A percentile compares a stretch with the other conserved stretches of the same genome.
Evolutionary conservation across 1,140 invertebrate species (phyloP).

Genomic region (Pemphigus obesinymphae): DNA sequence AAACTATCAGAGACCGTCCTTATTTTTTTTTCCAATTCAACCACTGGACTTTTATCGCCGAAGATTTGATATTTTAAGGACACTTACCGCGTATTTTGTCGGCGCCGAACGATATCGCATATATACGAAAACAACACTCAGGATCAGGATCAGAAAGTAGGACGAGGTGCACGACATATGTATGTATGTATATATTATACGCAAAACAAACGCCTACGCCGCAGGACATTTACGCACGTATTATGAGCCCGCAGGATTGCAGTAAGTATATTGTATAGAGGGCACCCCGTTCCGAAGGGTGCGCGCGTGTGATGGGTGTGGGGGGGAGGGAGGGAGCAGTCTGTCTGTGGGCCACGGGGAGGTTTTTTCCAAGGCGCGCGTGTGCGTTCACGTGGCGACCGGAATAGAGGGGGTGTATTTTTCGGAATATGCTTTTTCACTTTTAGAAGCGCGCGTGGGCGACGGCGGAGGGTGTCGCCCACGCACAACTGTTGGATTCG

Average conservation of each 20-base stretch:
- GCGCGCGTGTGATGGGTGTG: not conserved
- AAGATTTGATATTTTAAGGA: too few species aligned
- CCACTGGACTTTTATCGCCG: too few species aligned
- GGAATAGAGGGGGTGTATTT: not conserved
- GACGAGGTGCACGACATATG: too few species aligned
- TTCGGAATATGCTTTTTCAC: not conserved
- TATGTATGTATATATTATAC: too few species aligned
- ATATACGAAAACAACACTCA: not conserved
- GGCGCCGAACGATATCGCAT: not conserved
- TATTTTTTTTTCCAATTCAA: too few species aligned
- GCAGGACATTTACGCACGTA: not conserved
- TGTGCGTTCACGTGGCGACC: not conserved
- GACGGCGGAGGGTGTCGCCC: not conserved
- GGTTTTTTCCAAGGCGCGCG: too few species aligned
- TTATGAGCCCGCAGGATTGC: too few species aligned
- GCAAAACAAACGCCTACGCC: not conserved
- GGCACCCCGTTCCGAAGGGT: not conserved
- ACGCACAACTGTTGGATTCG: conserved; percentile 35
- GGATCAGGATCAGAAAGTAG: too few species aligned
- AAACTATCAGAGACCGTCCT: too few species aligned
- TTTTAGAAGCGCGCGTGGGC: not conserved
- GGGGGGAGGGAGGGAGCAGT: not conserved
- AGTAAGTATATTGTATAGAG: too few species aligned
- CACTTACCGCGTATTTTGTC: not conserved
- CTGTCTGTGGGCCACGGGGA: not conserved